Evolutionary conservation across 2,888 invertebrate species (phyloP), one percentile per base, ranked within the genome.

Genomic region (Drosophila fulvimacula): DNA sequence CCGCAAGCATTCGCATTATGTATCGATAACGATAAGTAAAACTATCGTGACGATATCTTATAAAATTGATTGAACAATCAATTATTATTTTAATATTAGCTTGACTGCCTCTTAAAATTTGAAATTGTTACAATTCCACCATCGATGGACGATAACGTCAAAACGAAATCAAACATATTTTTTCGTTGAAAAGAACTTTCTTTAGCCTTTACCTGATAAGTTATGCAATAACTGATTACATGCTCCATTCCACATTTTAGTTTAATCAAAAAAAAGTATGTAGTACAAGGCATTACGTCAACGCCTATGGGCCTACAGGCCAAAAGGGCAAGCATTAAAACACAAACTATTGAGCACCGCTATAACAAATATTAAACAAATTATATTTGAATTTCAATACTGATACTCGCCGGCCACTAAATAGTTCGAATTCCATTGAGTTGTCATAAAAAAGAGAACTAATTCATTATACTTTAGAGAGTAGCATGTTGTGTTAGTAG

Each of bases 281-380:
- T 41, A 24, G 17, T 41, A 24, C 6, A 59, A 46, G 17, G 36
- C 19, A 10, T 61, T 62, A 59, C 56, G 69, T 73, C 65, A 64
- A 48, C 49, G 42, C 15, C 39, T 15, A 39, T 63, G 51, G 13
- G 19, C 13, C 49, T 49, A 9, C 15, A 5, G 34, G 51, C 36
- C 38, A 76, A 78, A 64, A 44, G 64, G 57, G 9, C 52, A 53
- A 49, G 30, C 41, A 48, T 59, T 32, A 53, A 61, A 71, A 55
- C 19, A 9, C 4, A 30, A 38, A 32, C 59, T 41, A 30, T 69
- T 60, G 38, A 65, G 56, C 41, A 38, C 49, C 42, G 60, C 41
- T 34, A 27, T 39, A 63, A 13, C 24, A 57, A 55, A 41, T 32
- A 49, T 57, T 41, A 4, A 65, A 57, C 41, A 56, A 58, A 67